Conservation (phyloP, 53 echinoderm and acorn worm species). For the Apostichopus leukothele region DNA sequence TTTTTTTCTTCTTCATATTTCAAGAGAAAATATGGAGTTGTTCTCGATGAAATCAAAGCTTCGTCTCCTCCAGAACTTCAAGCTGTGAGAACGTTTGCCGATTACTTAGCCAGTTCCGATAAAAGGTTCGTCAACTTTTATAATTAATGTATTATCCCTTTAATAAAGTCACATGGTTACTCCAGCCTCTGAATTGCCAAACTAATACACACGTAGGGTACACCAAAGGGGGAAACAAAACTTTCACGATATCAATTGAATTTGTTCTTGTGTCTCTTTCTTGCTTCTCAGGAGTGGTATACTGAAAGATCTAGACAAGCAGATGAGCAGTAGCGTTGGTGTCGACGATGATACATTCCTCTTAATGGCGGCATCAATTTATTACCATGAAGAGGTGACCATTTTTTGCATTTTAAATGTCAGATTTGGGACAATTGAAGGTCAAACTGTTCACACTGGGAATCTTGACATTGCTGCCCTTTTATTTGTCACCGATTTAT, state of each 20-base stretch:
- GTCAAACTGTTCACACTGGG: no score
- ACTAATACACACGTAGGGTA: no score
- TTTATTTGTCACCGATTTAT: no score
- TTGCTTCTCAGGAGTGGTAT: conserved; percentile 63
- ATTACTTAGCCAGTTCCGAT: conserved; percentile 76
- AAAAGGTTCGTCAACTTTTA: conserved; percentile 60
- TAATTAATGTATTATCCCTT: background rate
- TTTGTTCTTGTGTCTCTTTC: background rate
- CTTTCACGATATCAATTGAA: no score
- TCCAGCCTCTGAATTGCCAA: no score
- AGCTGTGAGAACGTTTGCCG: conserved; percentile 90
- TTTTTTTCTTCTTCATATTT: background rate
- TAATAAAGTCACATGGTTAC: no score
- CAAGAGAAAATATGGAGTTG: conserved; percentile 96
- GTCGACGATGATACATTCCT: conserved; percentile 88
- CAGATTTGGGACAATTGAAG: no score
- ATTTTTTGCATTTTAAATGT: no score
- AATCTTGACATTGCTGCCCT: no score
- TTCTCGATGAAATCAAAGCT: conserved; percentile 81
- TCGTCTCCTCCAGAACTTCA: conserved; percentile 85
- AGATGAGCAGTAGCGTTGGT: conserved; percentile 95
- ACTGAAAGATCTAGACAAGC: conserved; percentile 72
- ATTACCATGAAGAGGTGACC: conserved; percentile 95
- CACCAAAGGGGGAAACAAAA: no score
- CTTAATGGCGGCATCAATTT: conserved; percentile 93